Conservation (phyloP, 2,113 vertebrate species). For the Phasianus colchicus region DNA sequence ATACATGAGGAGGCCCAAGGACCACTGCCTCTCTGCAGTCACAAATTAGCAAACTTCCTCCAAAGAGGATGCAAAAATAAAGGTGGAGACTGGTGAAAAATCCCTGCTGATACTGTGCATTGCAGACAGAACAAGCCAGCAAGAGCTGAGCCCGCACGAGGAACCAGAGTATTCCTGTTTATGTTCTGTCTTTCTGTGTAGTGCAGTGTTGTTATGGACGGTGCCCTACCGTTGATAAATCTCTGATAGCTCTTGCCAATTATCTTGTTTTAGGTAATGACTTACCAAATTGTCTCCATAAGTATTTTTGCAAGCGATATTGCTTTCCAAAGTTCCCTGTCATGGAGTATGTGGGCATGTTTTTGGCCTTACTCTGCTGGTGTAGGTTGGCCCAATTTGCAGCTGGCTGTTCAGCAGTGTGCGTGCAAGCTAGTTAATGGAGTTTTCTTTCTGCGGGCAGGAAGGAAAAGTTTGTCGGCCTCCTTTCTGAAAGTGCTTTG, state of each 20-base stretch:
- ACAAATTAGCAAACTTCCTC: background rate
- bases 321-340: background rate
- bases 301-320: background rate
- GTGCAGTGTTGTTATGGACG: background rate
- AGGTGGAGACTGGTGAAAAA: background rate
- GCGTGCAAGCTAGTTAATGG: background rate
- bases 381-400: background rate
- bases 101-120: background rate
- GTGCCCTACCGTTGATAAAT: background rate
- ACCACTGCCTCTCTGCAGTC: background rate
- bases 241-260: background rate
- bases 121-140: background rate
- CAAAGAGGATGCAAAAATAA: background rate
- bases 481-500: conserved; percentile 43
- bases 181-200: rapidly evolving
- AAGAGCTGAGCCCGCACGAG: rapidly evolving
- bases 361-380: background rate
- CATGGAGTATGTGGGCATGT: background rate
- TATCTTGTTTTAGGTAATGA: background rate
- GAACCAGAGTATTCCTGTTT: background rate
- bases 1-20: background rate
- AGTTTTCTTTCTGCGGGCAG: background rate
- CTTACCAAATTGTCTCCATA: background rate
- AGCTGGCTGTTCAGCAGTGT: background rate
- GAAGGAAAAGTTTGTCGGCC: conserved; percentile 36